Base-by-base conservation (phyloP, 2,888 invertebrate species). In the Onthophagus sagittarius region DNA sequence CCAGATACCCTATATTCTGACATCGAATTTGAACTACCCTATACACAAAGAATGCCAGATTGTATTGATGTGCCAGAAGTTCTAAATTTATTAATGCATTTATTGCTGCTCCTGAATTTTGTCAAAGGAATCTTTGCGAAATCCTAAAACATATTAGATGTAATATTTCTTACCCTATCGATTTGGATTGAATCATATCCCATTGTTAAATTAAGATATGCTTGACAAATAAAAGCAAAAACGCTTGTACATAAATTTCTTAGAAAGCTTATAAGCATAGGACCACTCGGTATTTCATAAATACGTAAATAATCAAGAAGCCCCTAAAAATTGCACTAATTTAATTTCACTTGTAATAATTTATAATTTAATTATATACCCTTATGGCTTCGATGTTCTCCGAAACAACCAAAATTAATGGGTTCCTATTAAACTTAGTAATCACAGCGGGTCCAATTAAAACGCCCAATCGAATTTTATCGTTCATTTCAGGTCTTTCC, bases 231-330 rank as follows among this genome's bases (percentile, higher is more conserved):
- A 11, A 53, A 53, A 53, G 7, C 39, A 4, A 53, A 53, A 9
- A 11, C 1, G 6, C 39, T 53, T 53, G 1, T 53, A 4, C 39
- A 53, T 11, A 53, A 53, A 9, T 1, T 53, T 53, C 11, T 7
- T 53, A 53, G 6, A 9, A 53, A 11, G 1, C 7, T 85, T 0
- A 86, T 84, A 77, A 87, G 83, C 7, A 92, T 84, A 5, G 82
- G 83, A 69, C 80, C 86, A 71, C 88, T 88, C 0, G 93, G 92
- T 76, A 94, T 90, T 80, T 93, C 92, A 62, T 89, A 84, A 0
- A 86, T 74, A 0, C 90, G 90, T n/a, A 91, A 75, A 33, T 86
- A 77, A 1, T 83, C 77, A 2, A 85, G 77, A n/a, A 87, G 71
- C 74, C 78, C 80, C 87, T 88, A 15, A 23, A 73, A 70, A 23